Evolutionary conservation across 2,113 vertebrate genomes (phyloP).

Genomic region (Danionella cerebrum): DNA sequence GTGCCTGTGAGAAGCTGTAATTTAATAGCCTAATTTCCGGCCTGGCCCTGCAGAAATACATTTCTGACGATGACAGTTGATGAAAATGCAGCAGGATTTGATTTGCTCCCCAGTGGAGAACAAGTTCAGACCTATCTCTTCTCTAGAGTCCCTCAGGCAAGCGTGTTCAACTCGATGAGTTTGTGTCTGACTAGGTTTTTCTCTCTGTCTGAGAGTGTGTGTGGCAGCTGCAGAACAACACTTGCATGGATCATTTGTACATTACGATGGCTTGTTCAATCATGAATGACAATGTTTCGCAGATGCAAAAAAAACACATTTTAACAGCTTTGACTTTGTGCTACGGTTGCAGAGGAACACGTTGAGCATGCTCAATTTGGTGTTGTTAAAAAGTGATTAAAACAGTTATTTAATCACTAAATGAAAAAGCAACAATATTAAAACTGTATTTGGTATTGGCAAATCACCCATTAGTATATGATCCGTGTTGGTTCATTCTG

Average conservation of each 20-base stretch:
- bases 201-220: neutral
- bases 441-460: too few species aligned
- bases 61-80: slow-evolving; percentile 80
- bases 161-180: slow-evolving; percentile 16
- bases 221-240: slow-evolving; percentile 47
- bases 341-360: neutral
- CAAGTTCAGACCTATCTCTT: slow-evolving; percentile 72
- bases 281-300: neutral
- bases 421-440: too few species aligned
- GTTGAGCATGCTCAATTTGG: too few species aligned
- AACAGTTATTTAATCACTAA: too few species aligned
- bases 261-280: slow-evolving; percentile 21
- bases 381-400: too few species aligned
- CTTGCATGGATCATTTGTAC: slow-evolving; percentile 56
- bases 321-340: neutral
- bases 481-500: too few species aligned
- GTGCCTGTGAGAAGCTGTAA: slow-evolving; percentile 74
- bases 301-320: neutral
- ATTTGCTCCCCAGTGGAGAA: slow-evolving; percentile 71
- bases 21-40: slow-evolving; percentile 96
- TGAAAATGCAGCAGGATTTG: slow-evolving; percentile 77
- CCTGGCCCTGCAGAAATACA: slow-evolving; percentile 74
- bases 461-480: too few species aligned
- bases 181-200: neutral
- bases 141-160: slow-evolving; percentile 47